Evolutionary conservation across 2,888 invertebrate species (phyloP).

Genomic region (Phorcus lineatus): DNA sequence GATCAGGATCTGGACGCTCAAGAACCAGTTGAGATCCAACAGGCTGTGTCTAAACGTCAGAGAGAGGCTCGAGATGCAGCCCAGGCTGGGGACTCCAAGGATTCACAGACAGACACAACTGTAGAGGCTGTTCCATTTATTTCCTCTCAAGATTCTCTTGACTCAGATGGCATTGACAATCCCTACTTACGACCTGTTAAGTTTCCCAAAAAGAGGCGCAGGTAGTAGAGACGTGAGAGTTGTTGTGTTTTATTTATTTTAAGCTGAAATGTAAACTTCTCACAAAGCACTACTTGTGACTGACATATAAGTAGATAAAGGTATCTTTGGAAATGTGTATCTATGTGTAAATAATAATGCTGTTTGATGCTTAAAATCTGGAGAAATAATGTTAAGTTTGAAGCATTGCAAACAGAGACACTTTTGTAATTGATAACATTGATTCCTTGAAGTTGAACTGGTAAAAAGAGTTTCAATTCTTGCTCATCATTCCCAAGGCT

Average conservation of each 20-base stretch:
- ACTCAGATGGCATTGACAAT: conserved; percentile 82
- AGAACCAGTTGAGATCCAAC: conserved; percentile 76
- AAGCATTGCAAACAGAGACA: too few species aligned
- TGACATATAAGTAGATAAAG: too few species aligned
- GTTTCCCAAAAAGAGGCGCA: conserved; percentile 66
- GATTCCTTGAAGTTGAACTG: too few species aligned
- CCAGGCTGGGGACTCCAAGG: conserved; percentile 25
- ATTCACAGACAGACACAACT: conserved; percentile 24
- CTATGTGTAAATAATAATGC: too few species aligned
- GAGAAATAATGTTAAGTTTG: too few species aligned
- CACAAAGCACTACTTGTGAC: background rate
- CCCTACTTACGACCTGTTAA: conserved; percentile 82
- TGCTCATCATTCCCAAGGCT: too few species aligned
- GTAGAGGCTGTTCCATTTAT: background rate
- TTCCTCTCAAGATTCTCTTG: conserved; percentile 54
- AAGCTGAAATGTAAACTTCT: background rate
- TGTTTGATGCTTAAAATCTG: too few species aligned
- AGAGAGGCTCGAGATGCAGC: conserved; percentile 29
- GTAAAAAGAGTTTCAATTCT: too few species aligned
- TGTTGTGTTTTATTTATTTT: background rate
- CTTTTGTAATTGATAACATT: too few species aligned
- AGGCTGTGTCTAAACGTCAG: conserved; percentile 47
- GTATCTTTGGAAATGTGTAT: too few species aligned
- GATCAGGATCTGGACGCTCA: conserved; percentile 94
- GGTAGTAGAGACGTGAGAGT: background rate